Evolutionary conservation across 1,140 invertebrate genomes (phyloP).

Genomic region (Drosophila pachea): DNA sequence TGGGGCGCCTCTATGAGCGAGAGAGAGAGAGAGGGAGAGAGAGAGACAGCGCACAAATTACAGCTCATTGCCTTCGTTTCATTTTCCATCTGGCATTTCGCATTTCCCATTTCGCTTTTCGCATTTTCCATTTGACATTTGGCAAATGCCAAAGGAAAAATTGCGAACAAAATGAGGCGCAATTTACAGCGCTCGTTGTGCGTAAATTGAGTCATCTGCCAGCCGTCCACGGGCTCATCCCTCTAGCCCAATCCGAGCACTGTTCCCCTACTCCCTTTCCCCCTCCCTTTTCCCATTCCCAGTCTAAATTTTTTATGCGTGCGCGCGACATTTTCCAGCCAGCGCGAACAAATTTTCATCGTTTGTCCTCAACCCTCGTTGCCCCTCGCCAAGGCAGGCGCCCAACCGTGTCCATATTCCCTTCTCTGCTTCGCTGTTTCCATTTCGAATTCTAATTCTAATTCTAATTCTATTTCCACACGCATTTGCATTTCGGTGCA

Average conservation of each 20-base stretch:
- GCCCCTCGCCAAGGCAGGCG: conserved; percentile 35
- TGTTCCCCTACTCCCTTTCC: no score
- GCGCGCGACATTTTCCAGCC: conserved; percentile 62
- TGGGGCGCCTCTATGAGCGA: conserved; percentile 58
- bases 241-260: neutral
- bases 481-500: conserved; percentile 54
- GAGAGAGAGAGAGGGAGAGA: conserved; percentile 10
- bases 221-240: conserved; percentile 16
- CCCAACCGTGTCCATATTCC: conserved; percentile 50
- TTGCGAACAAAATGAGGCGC: conserved; percentile 70
- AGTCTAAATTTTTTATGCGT: conserved; percentile 38
- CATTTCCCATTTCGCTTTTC: conserved; percentile 49
- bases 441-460: conserved; percentile 11
- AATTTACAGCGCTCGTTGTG: conserved; percentile 74
- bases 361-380: conserved; percentile 44
- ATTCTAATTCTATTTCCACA: conserved; percentile 9
- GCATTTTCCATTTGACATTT: conserved; percentile 57
- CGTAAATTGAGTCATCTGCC: conserved; percentile 75
- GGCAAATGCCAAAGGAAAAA: conserved; percentile 72
- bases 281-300: conserved; percentile 27
- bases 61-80: conserved; percentile 23
- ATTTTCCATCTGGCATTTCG: neutral
- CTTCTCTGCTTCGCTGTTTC: conserved; percentile 14
- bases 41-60: conserved; percentile 35
- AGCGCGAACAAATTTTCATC: conserved; percentile 69